Percentiles rank a stretch among this genome's conserved stretches.
phyloP scores from a whole-genome alignment of 1,140 invertebrate species.

The Microvelia longipes region DNA sequence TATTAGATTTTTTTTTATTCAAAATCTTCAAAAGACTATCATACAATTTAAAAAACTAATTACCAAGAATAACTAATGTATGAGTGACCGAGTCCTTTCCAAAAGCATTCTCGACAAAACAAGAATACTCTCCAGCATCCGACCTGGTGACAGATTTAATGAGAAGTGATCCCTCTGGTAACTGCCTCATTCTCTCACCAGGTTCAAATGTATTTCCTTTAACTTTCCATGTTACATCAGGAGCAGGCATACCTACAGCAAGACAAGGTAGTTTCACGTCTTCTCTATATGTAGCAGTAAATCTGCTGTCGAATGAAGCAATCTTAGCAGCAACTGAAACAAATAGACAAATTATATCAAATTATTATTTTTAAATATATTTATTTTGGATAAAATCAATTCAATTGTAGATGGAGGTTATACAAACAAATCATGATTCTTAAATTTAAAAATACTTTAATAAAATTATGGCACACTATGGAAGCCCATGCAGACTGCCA shows the following conservation, averaged over 20 bases:
- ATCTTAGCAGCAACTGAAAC: conserved; percentile 75
- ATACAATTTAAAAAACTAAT: no score
- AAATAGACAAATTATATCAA: no score
- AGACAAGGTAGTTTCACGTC: conserved; percentile 80
- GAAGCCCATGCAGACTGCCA: no score
- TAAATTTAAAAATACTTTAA: no score
- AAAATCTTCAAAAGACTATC: no score
- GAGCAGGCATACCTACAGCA: conserved; percentile 74
- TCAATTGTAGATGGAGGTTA: not conserved
- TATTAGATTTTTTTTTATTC: no score
- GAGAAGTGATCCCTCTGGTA: conserved; percentile 76
- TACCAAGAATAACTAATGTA: conserved; percentile 69
- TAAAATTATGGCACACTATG: no score
- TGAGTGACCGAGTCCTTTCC: conserved; percentile 84
- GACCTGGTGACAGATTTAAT: conserved; percentile 75
- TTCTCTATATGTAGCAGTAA: conserved; percentile 77
- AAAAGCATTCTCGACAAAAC: conserved; percentile 82
- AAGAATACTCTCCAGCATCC: conserved; percentile 80
- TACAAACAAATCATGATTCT: not conserved
- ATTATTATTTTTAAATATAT: conserved; percentile 7
- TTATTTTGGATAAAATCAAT: not conserved
- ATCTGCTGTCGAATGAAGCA: conserved; percentile 79
- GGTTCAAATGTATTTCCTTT: conserved; percentile 46
- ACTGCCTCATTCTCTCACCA: conserved; percentile 60
- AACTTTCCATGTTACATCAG: conserved; percentile 74